Base-by-base conservation (phyloP, 2,888 invertebrate species). In the Coenonympha arcania region DNA sequence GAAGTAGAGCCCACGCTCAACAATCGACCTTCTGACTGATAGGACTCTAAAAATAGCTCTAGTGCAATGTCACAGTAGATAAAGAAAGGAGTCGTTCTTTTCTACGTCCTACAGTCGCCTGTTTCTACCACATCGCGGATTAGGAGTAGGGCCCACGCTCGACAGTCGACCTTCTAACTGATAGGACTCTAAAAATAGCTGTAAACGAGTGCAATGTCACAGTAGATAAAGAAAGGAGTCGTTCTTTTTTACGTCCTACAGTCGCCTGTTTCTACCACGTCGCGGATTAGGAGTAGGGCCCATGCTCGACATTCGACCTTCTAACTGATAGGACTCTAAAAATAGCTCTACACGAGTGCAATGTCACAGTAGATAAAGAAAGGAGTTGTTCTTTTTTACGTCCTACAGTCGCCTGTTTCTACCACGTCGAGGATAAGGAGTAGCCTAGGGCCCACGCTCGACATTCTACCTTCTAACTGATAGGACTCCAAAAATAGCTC, bases 321-420 rank as follows among this genome's bases (percentile, higher is more conserved):
- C 48, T 48, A 9, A n/a, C 4, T 39, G 41, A 53, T 52, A 48
- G 30, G 31, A 48, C 19, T 40, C 58, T 60, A 58, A 58, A 62
- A 59, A 60, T 61, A 63, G 49, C 43, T 43, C 40, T 28, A 45
- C 34, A 26, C 44, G 39, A 39, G 39, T 24, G 22, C 39, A 39
- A 39, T 39, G 39, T 39, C 24, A 15, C 5, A 24, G 24, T 9
- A 16, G 24, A 15, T 24, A 24, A 24, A 39, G 8, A 9, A 6
- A 8, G 5, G n/a, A 9, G 16, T 8, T 6, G 2, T 3, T 4
- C 8, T 16, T 3, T 36, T 19, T n/a, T n/a, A n/a, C n/a, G n/a
- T n/a, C n/a, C n/a, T n/a, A n/a, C 62, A 48, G 46, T 64, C 68
- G 66, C 70, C 67, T 57, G 54, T 65, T 66, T 66, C 71, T 68